Percentiles rank a stretch among this genome's conserved stretches.
phyloP scores from a whole-genome alignment of 1,140 invertebrate species.

The Hypothenemus hampei region DNA sequence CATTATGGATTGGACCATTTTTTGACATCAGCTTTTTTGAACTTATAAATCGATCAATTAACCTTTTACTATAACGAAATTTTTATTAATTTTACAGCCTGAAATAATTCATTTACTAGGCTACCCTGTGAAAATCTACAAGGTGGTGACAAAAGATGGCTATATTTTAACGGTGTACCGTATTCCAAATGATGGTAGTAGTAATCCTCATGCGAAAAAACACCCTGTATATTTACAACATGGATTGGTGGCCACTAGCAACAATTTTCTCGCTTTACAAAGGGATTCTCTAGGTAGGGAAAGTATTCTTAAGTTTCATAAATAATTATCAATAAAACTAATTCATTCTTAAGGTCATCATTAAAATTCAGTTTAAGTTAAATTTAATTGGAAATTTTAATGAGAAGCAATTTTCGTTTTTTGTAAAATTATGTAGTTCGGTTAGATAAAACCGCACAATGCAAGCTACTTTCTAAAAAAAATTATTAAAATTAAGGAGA shows the following conservation, averaged over 20 bases:
- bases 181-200: constrained; percentile 44
- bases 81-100: constrained; percentile 35
- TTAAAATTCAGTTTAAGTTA: too few relatives aligned
- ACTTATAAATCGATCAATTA: too few relatives aligned
- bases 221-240: constrained; percentile 60
- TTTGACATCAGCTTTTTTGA: too few relatives aligned
- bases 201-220: constrained; percentile 26
- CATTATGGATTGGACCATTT: too few relatives aligned
- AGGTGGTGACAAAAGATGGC: constrained; percentile 49
- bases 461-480: too few relatives aligned
- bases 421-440: too few relatives aligned
- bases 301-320: too few relatives aligned
- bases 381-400: too few relatives aligned
- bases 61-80: too few relatives aligned
- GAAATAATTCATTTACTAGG: constrained; percentile 50
- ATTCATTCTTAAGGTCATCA: background rate
- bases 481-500: too few relatives aligned
- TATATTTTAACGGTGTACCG: constrained; percentile 53
- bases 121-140: constrained; percentile 51
- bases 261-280: constrained; percentile 54
- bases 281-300: constrained; percentile 39
- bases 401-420: too few relatives aligned
- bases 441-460: too few relatives aligned
- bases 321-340: background rate
- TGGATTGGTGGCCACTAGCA: constrained; percentile 55